Base-by-base conservation (phyloP, 2,797 vertebrate genomes). In the Onychomys leucogaster region DNA sequence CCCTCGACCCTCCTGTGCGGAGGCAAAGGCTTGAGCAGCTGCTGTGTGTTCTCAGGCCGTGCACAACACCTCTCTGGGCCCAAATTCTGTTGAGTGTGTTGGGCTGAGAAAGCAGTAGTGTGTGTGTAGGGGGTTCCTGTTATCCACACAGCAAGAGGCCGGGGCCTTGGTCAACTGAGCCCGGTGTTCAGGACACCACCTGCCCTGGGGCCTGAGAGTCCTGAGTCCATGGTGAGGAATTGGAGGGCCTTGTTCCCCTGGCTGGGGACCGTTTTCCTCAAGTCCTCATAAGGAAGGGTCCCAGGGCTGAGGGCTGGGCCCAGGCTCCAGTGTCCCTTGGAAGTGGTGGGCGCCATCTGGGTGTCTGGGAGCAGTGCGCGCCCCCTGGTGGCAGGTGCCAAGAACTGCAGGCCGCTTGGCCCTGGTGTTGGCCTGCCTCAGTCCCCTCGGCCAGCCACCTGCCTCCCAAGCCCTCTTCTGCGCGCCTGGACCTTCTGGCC, bases 301-400 rank as follows among this genome's bases (percentile, higher is more conserved):
- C 34, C 61, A 52, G 46, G 32, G 23, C 13, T 14, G 11, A 52
- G 0, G 27, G 23, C 6, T 17, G 4, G 32, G 7, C 27, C 34
- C 29, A 49, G 61, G 59, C 61, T 46, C 41, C 21, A 13, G 41
- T 84, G 10, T 63, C 82, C 57, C 7, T 32, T 29, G 25, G 8
- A 49, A 16, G 41, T 32, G 6, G 12, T 16, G 29, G 21, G 34
- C 0, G 5, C 32, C 11, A 17, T 8, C 63, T 52, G 13, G 37
- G n/a, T 1, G 1, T 69, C 9, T 37, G 34, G 29, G 65, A 27
- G 5, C 41, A 46, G 73, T 14, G 29, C 6, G 59, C 93, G 46
- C 94, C 94, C 91, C 84, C 96, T 96, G 92, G 71, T 43, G 97
- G 88, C 93, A 34, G 32, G 29, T 55, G 17, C 0, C 0, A 1